phyloP scores from a whole-genome alignment of 2,888 invertebrate genomes.

The Nomada fucata region DNA sequence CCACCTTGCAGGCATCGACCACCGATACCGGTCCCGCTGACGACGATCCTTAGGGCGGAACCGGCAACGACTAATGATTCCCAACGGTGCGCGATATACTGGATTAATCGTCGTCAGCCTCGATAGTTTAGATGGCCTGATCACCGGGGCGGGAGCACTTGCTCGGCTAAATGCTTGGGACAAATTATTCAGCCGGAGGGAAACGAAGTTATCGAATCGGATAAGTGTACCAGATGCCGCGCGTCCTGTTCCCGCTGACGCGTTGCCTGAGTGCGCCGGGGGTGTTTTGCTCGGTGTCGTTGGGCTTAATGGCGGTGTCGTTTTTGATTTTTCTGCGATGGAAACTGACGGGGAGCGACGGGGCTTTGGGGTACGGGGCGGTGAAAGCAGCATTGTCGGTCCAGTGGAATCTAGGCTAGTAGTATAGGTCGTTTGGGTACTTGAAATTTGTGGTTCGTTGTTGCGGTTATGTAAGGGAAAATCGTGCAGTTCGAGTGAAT shows the following conservation, averaged over 20 bases:
- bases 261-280: background rate
- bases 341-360: background rate
- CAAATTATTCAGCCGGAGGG: constrained; percentile 67
- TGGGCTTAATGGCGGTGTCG: background rate
- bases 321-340: background rate
- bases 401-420: too few relatives aligned
- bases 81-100: constrained; percentile 78
- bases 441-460: too few relatives aligned
- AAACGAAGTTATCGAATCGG: constrained; percentile 60
- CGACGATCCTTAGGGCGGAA: constrained; percentile 65
- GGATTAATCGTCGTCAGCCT: constrained; percentile 78
- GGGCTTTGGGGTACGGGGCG: too few relatives aligned
- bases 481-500: too few relatives aligned
- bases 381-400: too few relatives aligned
- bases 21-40: constrained; percentile 66
- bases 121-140: constrained; percentile 71
- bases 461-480: too few relatives aligned
- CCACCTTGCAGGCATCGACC: constrained; percentile 73
- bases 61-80: constrained; percentile 78
- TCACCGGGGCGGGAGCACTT: constrained; percentile 58
- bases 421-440: too few relatives aligned
- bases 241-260: constrained; percentile 5
- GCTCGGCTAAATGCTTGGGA: constrained; percentile 62
- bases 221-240: constrained; percentile 35
- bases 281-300: background rate